These are phyloP conservation scores for Heliconius hewitsoni DNA, from an alignment of 1,140 invertebrate genomes.

Conservation along the genomic window DNA sequence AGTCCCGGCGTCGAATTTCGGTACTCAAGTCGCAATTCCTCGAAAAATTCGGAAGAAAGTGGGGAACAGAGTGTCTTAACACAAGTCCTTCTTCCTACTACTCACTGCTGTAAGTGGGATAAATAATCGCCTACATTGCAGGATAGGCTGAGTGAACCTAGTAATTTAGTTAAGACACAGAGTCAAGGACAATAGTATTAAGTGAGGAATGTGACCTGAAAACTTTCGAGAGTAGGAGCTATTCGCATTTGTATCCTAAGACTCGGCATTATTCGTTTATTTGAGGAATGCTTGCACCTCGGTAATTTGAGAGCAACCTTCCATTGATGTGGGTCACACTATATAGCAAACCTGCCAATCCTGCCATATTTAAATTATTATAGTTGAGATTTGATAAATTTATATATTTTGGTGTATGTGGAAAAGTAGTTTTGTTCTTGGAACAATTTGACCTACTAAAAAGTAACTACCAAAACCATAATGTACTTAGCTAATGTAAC, in stretches of 20 bases:
- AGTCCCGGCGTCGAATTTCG: too few relatives aligned
- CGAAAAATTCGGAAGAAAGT: too few relatives aligned
- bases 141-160: too few relatives aligned
- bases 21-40: too few relatives aligned
- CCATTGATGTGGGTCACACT: constrained; percentile 4
- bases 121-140: too few relatives aligned
- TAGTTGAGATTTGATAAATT: not conserved
- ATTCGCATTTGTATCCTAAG: constrained; percentile 23
- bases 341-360: not conserved
- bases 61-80: too few relatives aligned
- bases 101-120: too few relatives aligned
- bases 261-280: constrained; percentile 22
- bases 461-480: too few relatives aligned
- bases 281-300: constrained; percentile 11
- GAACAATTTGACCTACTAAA: too few relatives aligned
- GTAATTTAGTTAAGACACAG: not conserved
- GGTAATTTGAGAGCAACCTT: not conserved
- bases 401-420: not conserved
- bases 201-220: constrained; percentile 33
- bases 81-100: too few relatives aligned
- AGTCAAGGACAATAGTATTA: constrained; percentile 34
- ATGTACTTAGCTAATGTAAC: too few relatives aligned
- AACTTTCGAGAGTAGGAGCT: constrained; percentile 23
- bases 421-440: not conserved
- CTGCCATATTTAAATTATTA: not conserved